A percentile compares a stretch with the other conserved stretches of the same genome.
phyloP scores from a whole-genome alignment of 2,797 vertebrate genomes.

The Gobionotothen gibberifrons region DNA sequence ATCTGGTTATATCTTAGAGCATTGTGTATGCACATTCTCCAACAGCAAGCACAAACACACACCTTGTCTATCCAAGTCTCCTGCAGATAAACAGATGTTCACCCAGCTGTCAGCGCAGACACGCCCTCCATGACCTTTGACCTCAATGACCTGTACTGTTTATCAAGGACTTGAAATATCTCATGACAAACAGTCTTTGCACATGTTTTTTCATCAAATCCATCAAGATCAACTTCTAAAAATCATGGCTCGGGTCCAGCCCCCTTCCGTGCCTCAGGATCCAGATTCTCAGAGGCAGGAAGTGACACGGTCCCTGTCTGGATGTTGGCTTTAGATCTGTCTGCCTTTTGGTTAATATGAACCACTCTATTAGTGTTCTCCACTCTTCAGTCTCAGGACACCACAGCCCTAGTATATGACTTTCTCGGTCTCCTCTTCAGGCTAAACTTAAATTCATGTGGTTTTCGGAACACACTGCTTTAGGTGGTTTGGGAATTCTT shows the following conservation, averaged over 20 bases:
- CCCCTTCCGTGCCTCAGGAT: conserved; percentile 32
- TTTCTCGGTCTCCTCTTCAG: conserved; percentile 51
- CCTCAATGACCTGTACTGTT: conserved; percentile 48
- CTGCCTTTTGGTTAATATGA: conserved; percentile 54
- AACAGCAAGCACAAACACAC: conserved; percentile 46
- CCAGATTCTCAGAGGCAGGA: conserved; percentile 60
- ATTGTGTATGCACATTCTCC: conserved; percentile 18
- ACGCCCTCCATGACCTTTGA: conserved; percentile 51
- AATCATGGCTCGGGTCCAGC: conserved; percentile 42
- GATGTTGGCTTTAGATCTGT: conserved; percentile 53
- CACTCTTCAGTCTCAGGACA: conserved; percentile 23
- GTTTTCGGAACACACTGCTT: conserved; percentile 47
- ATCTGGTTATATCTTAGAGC: conserved; percentile 40
- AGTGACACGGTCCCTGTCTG: conserved; percentile 59
- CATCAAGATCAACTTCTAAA: conserved; percentile 24
- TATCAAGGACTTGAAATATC: conserved; percentile 51
- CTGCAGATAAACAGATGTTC: conserved; percentile 64
- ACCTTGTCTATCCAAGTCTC: conserved; percentile 42
- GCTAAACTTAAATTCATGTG: conserved; percentile 46
- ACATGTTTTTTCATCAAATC: conserved; percentile 30
- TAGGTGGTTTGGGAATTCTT: conserved; percentile 71
- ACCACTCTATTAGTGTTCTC: conserved; percentile 38
- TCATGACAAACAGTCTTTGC: conserved; percentile 30
- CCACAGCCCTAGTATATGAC: conserved; percentile 24
- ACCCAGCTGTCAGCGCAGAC: conserved; percentile 49